Evolutionary conservation across 2,888 invertebrate species (phyloP).

Genomic region (Eupsilia transversa): DNA sequence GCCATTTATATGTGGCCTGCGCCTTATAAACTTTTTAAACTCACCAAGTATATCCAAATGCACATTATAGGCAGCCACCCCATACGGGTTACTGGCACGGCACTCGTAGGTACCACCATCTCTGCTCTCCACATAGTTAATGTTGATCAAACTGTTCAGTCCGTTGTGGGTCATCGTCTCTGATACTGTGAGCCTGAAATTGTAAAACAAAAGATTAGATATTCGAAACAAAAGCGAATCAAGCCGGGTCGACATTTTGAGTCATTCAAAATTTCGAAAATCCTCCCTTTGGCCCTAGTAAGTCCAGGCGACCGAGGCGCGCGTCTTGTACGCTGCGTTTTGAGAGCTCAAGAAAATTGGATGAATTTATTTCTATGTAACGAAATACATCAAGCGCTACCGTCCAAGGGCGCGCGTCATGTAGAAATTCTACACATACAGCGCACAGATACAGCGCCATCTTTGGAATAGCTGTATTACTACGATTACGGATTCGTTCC

Average conservation of each 20-base stretch:
- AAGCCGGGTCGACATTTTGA: no score
- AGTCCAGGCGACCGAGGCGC: no score
- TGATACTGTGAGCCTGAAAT: conserved; percentile 83
- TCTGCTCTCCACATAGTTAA: conserved; percentile 84
- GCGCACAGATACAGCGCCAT: conserved; percentile 55
- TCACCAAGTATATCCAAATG: conserved; percentile 85
- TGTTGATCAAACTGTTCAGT: conserved; percentile 80
- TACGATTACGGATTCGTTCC: not conserved
- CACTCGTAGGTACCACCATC: conserved; percentile 87
- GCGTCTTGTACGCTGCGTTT: no score
- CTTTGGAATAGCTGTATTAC: conserved; percentile 21
- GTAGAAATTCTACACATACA: no score
- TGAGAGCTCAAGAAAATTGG: no score
- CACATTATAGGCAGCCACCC: conserved; percentile 81
- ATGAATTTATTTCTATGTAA: no score
- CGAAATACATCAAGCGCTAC: no score
- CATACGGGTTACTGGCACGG: conserved; percentile 86
- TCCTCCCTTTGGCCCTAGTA: no score
- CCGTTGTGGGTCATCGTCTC: conserved; percentile 83
- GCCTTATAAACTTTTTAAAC: conserved; percentile 28
- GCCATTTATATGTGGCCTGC: no score
- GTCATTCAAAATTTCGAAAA: no score
- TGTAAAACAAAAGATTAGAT: not conserved
- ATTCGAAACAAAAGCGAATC: not conserved
- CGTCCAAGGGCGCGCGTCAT: no score